phyloP scores from a whole-genome alignment of 1,140 invertebrate species.

The Limonius californicus region DNA sequence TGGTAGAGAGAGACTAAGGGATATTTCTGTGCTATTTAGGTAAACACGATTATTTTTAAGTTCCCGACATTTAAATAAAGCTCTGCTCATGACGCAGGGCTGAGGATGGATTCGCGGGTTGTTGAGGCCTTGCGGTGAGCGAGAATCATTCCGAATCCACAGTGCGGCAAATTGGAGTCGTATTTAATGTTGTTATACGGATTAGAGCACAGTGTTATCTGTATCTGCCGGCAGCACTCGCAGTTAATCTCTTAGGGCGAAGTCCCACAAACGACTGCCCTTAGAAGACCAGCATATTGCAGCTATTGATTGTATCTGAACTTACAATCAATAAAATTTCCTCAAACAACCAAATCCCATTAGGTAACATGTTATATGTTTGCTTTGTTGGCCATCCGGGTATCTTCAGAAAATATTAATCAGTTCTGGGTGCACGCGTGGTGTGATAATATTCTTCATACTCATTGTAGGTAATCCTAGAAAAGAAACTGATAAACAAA shows the following conservation, averaged over 20 bases:
- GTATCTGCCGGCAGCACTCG: slow-evolving; percentile 30
- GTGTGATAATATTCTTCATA: not conserved
- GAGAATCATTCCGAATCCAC: slow-evolving; percentile 46
- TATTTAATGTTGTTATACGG: slow-evolving; percentile 51
- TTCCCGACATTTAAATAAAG: slow-evolving; percentile 25
- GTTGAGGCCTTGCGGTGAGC: slow-evolving; percentile 34
- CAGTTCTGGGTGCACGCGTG: not conserved
- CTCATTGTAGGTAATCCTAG: not conserved
- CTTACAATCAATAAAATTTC: slow-evolving; percentile 25
- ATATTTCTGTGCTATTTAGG: slow-evolving; percentile 22
- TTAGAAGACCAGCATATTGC: slow-evolving; percentile 24
- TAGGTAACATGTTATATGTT: too few species aligned
- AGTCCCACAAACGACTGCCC: slow-evolving; percentile 17
- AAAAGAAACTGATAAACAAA: not conserved
- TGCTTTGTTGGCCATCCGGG: too few species aligned
- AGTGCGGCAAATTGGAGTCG: slow-evolving; percentile 50
- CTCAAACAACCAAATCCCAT: not conserved
- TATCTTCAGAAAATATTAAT: too few species aligned
- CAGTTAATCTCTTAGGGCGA: slow-evolving; percentile 30
- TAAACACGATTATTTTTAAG: slow-evolving; percentile 24
- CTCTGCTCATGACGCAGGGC: slow-evolving; percentile 22
- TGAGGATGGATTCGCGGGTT: slow-evolving; percentile 26
- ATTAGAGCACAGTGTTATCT: slow-evolving; percentile 40
- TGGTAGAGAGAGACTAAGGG: slow-evolving; percentile 12
- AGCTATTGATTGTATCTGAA: slow-evolving; percentile 42